Conservation (phyloP, 2,113 vertebrate genomes). For the Monarcha castaneiventris region DNA sequence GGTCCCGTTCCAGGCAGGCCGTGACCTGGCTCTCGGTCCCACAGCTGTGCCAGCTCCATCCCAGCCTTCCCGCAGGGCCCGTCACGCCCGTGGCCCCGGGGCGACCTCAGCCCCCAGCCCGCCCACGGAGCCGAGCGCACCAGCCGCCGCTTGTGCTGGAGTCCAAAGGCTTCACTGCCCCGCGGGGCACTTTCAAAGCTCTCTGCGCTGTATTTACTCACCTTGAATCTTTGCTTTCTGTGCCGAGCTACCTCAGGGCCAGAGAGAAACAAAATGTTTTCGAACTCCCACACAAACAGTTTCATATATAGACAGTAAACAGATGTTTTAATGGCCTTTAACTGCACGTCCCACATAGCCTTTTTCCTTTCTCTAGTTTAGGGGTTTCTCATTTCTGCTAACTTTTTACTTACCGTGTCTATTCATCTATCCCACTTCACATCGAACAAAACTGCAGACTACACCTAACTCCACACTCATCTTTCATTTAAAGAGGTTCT, state of each 20-base stretch:
- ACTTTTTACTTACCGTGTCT: neutral
- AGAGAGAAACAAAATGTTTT: neutral
- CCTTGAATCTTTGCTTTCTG: neutral
- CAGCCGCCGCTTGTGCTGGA: neutral
- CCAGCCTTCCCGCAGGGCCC: neutral
- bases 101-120: rapidly evolving
- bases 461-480: neutral
- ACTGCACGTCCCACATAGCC: neutral
- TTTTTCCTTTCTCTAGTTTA: neutral
- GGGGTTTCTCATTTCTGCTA: neutral
- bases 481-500: neutral
- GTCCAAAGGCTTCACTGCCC: neutral
- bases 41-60: neutral
- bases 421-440: neutral
- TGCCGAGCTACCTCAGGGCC: neutral
- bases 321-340: neutral
- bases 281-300: neutral
- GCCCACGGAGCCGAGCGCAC: neutral
- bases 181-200: neutral
- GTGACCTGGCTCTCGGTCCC: neutral
- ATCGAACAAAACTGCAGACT: neutral
- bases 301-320: neutral
- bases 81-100: neutral
- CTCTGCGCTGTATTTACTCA: neutral
- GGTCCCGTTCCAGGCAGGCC: neutral